Evolutionary conservation across 2,797 vertebrate genomes (phyloP).

Genomic region (Anniella stebbinsi): DNA sequence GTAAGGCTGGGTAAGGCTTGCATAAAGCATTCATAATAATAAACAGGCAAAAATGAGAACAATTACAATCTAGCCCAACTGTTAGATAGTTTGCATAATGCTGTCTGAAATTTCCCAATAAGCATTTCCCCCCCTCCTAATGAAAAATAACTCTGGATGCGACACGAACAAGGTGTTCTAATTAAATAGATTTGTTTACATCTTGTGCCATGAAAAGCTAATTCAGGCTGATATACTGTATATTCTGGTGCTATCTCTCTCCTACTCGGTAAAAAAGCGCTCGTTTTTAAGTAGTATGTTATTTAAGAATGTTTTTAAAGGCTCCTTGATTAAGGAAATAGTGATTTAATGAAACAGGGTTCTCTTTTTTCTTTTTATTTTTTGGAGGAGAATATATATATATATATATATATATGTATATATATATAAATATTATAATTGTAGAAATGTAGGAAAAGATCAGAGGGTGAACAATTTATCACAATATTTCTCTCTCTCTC

Average conservation of each 20-base stretch:
- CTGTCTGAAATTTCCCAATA: constrained; percentile 58
- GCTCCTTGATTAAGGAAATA: constrained; percentile 77
- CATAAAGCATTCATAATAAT: background rate
- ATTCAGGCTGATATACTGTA: constrained; percentile 82
- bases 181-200: constrained; percentile 87
- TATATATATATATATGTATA: background rate
- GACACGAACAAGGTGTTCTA: constrained; percentile 83
- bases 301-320: constrained; percentile 80
- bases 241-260: constrained; percentile 70
- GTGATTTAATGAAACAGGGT: constrained; percentile 62
- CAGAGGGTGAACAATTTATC: constrained; percentile 39
- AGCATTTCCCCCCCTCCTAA: constrained; percentile 34
- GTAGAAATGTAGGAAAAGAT: constrained; percentile 37
- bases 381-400: background rate
- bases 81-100: constrained; percentile 48
- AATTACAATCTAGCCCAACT: constrained; percentile 28
- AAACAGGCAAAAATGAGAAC: constrained; percentile 19
- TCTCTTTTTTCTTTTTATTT: too few species aligned
- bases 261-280: constrained; percentile 71
- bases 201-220: constrained; percentile 77
- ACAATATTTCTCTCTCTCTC: constrained; percentile 48
- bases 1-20: background rate
- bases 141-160: constrained; percentile 76
- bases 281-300: constrained; percentile 75
- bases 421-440: constrained; percentile 45